Evolutionary conservation across 2,113 vertebrate genomes (phyloP).

Genomic region (Xiphophorus hellerii): DNA sequence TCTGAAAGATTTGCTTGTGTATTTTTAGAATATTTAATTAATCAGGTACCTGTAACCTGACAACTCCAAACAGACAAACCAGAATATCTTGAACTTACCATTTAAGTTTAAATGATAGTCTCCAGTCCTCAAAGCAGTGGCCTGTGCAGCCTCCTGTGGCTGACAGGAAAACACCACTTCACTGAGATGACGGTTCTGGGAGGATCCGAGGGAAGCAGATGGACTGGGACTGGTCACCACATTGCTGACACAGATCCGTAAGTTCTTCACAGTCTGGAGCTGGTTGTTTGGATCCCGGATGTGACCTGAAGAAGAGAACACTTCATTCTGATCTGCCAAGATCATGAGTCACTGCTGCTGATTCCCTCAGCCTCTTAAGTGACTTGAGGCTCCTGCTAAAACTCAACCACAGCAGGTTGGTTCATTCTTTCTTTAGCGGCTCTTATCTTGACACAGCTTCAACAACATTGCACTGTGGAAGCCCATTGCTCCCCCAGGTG

Average conservation of each 20-base stretch:
- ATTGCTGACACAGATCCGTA: conserved; percentile 92
- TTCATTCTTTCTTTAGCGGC: too few species aligned
- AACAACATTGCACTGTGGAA: too few species aligned
- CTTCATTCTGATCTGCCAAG: background rate
- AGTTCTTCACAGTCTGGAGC: conserved; percentile 92
- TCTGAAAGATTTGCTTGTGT: too few species aligned
- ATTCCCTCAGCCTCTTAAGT: background rate
- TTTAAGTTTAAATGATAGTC: conserved; percentile 96
- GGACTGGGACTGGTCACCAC: conserved; percentile 84
- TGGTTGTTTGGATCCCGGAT: conserved; percentile 98
- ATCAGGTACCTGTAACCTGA: too few species aligned
- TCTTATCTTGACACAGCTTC: too few species aligned
- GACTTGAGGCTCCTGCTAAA: too few species aligned
- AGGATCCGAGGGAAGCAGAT: conserved; percentile 78
- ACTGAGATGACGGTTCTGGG: conserved; percentile 70
- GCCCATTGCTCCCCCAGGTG: too few species aligned
- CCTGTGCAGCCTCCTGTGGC: conserved; percentile 88
- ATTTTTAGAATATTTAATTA: too few species aligned
- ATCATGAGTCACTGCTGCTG: background rate
- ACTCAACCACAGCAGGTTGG: too few species aligned
- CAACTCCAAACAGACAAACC: background rate
- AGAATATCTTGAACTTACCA: conserved; percentile 80
- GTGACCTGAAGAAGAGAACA: conserved; percentile 76
- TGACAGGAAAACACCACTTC: conserved; percentile 92
- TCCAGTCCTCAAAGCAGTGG: conserved; percentile 90